phyloP scores from a whole-genome alignment of 92 coral and sea anemone genomes.

The Isaurus tuberculatus region DNA sequence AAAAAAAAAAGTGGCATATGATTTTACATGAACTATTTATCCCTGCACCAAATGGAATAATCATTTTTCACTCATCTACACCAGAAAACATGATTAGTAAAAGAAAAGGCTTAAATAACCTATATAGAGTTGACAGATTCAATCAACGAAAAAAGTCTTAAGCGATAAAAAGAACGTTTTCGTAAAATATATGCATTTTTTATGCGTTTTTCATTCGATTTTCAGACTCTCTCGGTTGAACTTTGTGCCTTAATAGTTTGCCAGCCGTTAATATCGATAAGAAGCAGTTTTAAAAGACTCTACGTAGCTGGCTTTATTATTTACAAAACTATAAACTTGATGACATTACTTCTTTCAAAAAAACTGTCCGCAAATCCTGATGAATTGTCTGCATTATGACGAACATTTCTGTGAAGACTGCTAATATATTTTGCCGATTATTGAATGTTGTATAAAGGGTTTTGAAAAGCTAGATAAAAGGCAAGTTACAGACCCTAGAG shows the following conservation, averaged over 20 bases:
- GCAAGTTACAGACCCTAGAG: neutral
- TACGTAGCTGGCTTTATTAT: conserved; percentile 5
- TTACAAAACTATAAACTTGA: conserved; percentile 17
- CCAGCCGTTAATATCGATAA: neutral
- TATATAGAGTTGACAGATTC: neutral
- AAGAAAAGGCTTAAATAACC: neutral
- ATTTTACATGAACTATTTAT: neutral
- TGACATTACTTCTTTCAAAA: neutral
- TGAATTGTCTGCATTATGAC: neutral
- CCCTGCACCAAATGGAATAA: neutral
- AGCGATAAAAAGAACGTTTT: neutral
- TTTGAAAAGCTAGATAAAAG: neutral
- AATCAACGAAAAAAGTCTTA: neutral
- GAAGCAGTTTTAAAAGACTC: neutral
- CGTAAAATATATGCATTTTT: neutral
- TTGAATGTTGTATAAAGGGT: neutral
- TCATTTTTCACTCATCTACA: neutral
- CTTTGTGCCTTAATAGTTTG: neutral
- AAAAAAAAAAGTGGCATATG: neutral
- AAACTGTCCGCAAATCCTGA: neutral
- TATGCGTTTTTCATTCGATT: neutral
- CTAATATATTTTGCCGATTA: neutral
- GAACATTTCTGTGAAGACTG: neutral
- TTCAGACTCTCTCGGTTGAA: too few relatives aligned
- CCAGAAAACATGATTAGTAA: neutral